Evolutionary conservation across 2,888 invertebrate genomes (phyloP).

Genomic region (Eilema sororculum): DNA sequence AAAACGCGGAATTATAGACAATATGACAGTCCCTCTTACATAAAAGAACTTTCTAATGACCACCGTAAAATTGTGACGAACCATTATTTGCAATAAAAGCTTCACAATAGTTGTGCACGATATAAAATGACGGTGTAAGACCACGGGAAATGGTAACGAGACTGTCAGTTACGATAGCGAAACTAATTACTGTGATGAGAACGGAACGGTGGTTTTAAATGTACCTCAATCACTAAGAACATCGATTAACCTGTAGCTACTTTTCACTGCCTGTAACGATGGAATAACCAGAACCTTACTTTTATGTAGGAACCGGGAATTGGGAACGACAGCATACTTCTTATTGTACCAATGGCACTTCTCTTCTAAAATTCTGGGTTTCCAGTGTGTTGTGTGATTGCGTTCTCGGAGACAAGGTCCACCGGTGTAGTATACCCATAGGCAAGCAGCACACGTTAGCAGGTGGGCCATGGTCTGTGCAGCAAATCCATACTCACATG

Average conservation of each 20-base stretch:
- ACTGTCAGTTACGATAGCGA: slow-evolving; percentile 35
- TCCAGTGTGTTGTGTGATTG: too few relatives aligned
- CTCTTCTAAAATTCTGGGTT: too few relatives aligned
- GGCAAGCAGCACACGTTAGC: too few relatives aligned
- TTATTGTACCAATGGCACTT: too few relatives aligned
- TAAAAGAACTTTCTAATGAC: slow-evolving; percentile 60
- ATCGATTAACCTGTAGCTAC: background rate
- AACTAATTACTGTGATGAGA: slow-evolving; percentile 25
- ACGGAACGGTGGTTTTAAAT: slow-evolving; percentile 11
- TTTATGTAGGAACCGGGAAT: too few relatives aligned
- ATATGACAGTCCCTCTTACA: slow-evolving; percentile 45
- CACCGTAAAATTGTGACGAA: slow-evolving; percentile 46
- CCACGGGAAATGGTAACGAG: slow-evolving; percentile 32
- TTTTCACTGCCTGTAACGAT: too few relatives aligned
- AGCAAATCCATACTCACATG: too few relatives aligned
- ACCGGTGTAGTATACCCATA: too few relatives aligned
- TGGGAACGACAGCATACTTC: too few relatives aligned
- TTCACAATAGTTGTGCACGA: slow-evolving; percentile 32
- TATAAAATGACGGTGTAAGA: slow-evolving; percentile 39
- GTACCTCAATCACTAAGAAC: slow-evolving; percentile 15
- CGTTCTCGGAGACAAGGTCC: too few relatives aligned
- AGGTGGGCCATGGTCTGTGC: too few relatives aligned
- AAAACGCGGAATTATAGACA: slow-evolving; percentile 35
- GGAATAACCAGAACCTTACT: too few relatives aligned
- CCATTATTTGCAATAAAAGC: slow-evolving; percentile 49